Evolutionary conservation across 92 coral and sea anemone species (phyloP), one percentile per base, ranked within the genome.

Genomic region (Metridium senile): DNA sequence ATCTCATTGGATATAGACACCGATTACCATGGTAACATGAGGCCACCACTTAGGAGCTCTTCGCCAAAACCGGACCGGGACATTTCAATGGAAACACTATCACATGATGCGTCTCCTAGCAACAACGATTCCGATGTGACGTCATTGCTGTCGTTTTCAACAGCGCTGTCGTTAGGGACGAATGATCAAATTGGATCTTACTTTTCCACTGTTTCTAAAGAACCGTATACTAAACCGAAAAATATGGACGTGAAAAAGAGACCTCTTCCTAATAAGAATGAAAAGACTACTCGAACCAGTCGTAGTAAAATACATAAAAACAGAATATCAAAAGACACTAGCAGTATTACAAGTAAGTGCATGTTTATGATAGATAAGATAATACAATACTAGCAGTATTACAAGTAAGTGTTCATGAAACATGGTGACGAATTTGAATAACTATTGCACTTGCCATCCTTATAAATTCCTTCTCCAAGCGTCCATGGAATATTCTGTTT

Each of bases 41-140:
- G 64, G 4, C 72, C 87, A 31, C 97, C 97, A 10, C 59, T 91
- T 1, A 87, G 88, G 67, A 91, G 97, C 81, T 91, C 97, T 1
- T 91, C 97, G 9, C 97, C 97, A 0, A 88, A 86, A 64, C 91
- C 78, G 46, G 87, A 75, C 3, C 78, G 58, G 26, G 35, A 21
- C 1, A 45, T 39, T 33, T 57, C 84, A 18, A 53, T 63, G 32
- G 70, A 34, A 33, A 28, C 70, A n/a, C n/a, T n/a, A 13, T 45
- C 66, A 63, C 22, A 9, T 9, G 76, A 70, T 23, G 45, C 56
- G 25, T 77, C 39, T 32, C 4, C 43, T 47, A 51, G 61, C 34
- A 52, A 22, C 43, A 71, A 73, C 33, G 78, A 73, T 26, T 75
- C 63, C 1, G 71, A 75, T 75, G 81, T 75, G 72, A 75, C 72